Evolutionary conservation across 1,140 invertebrate species (phyloP), one percentile per base, ranked within the genome.

Genomic region (Drosophila simulans): DNA sequence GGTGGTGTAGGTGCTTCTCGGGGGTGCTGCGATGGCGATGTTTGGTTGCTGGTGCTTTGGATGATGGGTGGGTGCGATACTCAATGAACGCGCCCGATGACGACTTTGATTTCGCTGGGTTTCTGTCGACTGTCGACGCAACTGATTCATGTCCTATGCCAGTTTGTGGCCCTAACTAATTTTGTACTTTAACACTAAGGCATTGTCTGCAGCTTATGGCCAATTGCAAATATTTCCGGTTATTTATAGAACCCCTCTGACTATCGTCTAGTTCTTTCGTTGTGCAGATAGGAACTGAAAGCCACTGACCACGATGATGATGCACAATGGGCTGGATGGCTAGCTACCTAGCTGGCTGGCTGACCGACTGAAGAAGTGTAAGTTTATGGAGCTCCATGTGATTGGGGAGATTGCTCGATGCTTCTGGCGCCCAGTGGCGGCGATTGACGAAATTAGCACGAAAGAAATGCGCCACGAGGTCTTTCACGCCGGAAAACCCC

Each of bases 271-370:
- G n/a, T 40, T 60, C 17, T 22, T 42, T 45, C 10, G 1, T 4
- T 31, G n/a, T 62, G 63, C 27, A 22, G 57, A 63, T 76, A 55
- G n/a, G 40, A 45, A 49, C 8, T 48, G 56, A 85, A 86, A 77
- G 54, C 54, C 73, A 74, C 65, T 85, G 68, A 70, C 73, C 81
- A 85, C 81, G 73, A 74, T 86, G 81, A 86, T 86, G 69, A 86
- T 86, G 81, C 82, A 85, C 69, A 80, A 64, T 54, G 17, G 12
- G 13, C 31, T 31, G 7, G 7, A 1, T 31, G 31, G 31, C 31
- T 31, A 3, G 2, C 7, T 31, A 7, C 7, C 7, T 31, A 7
- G 31, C 7, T 31, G 27, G 7, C 15, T 12, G 5, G 13, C 5
- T 27, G n/a, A 7, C 22, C 31, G 11, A 17, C 11, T 27, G 35